Conservation (phyloP, 2,797 vertebrate genomes). For the Martes flavigula region DNA sequence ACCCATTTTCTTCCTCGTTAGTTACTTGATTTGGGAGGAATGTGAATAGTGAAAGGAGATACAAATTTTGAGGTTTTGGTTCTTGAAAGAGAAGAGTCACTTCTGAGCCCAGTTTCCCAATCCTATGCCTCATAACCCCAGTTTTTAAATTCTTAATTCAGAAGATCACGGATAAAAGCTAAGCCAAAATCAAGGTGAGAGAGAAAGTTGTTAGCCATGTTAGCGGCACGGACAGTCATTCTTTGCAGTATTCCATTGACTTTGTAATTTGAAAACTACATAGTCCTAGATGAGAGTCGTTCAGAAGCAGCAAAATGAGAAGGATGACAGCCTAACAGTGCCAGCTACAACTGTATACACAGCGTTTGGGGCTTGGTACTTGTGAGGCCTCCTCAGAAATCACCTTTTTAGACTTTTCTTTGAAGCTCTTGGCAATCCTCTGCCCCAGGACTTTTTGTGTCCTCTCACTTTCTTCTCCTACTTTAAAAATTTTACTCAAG, state of each 20-base stretch:
- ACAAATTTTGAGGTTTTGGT: not conserved
- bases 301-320: not conserved
- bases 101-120: not conserved
- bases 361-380: not conserved
- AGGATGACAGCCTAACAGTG: not conserved
- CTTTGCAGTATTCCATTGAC: not conserved
- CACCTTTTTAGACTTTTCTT: not conserved
- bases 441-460: not conserved
- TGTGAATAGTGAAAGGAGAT: conserved; percentile 12
- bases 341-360: not conserved
- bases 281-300: not conserved
- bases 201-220: conserved; percentile 44
- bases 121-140: not conserved
- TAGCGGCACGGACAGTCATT: not conserved
- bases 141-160: conserved; percentile 32
- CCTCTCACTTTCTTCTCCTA: conserved; percentile 13
- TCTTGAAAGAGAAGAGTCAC: conserved; percentile 41
- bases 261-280: not conserved
- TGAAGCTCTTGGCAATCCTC: not conserved
- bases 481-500: conserved; percentile 36
- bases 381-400: not conserved
- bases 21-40: conserved; percentile 41
- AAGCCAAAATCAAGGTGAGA: conserved; percentile 43
- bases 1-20: not conserved
- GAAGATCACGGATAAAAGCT: conserved; percentile 52